Percentiles rank a stretch among this genome's conserved stretches.
Evolutionary conservation across 2,797 vertebrate species (phyloP).

Genomic region (Phylloscopus collybita): DNA sequence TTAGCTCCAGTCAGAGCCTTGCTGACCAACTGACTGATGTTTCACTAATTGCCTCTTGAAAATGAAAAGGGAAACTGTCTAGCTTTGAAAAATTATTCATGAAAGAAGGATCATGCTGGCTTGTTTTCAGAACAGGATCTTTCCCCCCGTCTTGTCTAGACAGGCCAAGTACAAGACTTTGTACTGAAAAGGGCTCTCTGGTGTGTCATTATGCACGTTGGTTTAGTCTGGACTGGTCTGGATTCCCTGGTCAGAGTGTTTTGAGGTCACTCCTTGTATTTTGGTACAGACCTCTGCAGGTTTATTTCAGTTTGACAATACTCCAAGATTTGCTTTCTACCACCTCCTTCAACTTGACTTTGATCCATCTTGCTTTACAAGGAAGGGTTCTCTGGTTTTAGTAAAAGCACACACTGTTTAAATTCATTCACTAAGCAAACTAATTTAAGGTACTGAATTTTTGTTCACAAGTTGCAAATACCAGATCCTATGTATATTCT

Average conservation of each 20-base stretch:
- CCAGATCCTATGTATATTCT: neutral
- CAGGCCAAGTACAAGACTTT: slow-evolving; percentile 75
- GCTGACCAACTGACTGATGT: slow-evolving; percentile 52
- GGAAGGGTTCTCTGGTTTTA: neutral
- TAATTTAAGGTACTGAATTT: neutral
- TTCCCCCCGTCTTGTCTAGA: slow-evolving; percentile 70
- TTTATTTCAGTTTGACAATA: neutral
- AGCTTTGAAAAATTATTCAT: slow-evolving; percentile 62
- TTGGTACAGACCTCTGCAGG: neutral
- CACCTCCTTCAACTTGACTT: neutral
- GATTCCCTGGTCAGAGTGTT: neutral
- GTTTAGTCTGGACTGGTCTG: slow-evolving; percentile 41
- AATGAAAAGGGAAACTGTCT: slow-evolving; percentile 64
- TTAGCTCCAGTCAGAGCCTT: slow-evolving; percentile 16
- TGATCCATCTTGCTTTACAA: neutral
- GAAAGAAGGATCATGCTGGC: slow-evolving; percentile 72
- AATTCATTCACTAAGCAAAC: neutral
- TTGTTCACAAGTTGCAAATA: neutral
- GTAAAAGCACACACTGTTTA: neutral
- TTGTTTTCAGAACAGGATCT: slow-evolving; percentile 75
- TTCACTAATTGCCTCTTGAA: slow-evolving; percentile 81
- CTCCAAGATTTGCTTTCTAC: neutral
- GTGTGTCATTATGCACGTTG: slow-evolving; percentile 65
- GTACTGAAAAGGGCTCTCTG: slow-evolving; percentile 72
- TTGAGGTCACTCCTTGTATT: slow-evolving; percentile 10